Percentiles rank a stretch among this genome's conserved stretches.
These are phyloP conservation scores for Diorhabda carinulata DNA, from an alignment of 1,140 invertebrate species.

Conservation along the genomic window DNA sequence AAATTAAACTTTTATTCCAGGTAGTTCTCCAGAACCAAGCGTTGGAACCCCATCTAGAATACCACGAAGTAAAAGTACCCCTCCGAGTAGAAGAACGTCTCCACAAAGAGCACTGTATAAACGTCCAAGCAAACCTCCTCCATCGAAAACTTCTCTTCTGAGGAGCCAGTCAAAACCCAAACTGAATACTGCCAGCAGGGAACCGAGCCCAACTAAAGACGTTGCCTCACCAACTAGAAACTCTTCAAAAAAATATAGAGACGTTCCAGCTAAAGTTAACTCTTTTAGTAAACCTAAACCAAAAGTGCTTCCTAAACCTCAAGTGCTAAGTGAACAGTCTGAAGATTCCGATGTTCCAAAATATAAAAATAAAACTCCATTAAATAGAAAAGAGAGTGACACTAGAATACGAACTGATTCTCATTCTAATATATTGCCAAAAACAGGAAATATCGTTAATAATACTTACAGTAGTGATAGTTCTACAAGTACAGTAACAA, in stretches of 20 bases:
- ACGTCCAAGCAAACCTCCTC: slow-evolving; percentile 9
- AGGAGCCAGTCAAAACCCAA: slow-evolving; percentile 30
- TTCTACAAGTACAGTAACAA: slow-evolving; percentile 25
- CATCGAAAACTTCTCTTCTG: slow-evolving; percentile 12
- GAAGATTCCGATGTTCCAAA: slow-evolving; percentile 29
- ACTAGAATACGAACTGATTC: slow-evolving; percentile 28
- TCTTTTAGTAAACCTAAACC: slow-evolving; percentile 40
- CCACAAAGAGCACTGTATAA: slow-evolving; percentile 25
- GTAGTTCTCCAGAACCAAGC: slow-evolving; percentile 45
- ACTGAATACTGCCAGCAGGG: slow-evolving; percentile 26
- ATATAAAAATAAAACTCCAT: slow-evolving; percentile 9
- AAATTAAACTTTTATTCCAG: slow-evolving; percentile 13
- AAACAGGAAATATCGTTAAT: slow-evolving; percentile 30
- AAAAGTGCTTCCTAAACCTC: slow-evolving; percentile 40
- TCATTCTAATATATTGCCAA: slow-evolving; percentile 28
- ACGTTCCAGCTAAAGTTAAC: slow-evolving; percentile 45
- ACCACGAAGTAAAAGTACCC: slow-evolving; percentile 38
- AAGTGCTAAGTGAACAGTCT: slow-evolving; percentile 32
- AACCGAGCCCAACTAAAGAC: slow-evolving; percentile 35
- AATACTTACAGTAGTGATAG: slow-evolving; percentile 31
- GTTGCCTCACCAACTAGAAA: slow-evolving; percentile 34
- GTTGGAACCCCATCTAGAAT: slow-evolving; percentile 45
- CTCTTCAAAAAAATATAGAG: slow-evolving; percentile 37
- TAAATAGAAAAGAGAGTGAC: slow-evolving; percentile 33
- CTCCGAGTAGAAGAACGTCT: slow-evolving; percentile 37